Evolutionary conservation across 2,888 invertebrate genomes (phyloP), one percentile per base, ranked within the genome.

Genomic region (Chesias legatella): DNA sequence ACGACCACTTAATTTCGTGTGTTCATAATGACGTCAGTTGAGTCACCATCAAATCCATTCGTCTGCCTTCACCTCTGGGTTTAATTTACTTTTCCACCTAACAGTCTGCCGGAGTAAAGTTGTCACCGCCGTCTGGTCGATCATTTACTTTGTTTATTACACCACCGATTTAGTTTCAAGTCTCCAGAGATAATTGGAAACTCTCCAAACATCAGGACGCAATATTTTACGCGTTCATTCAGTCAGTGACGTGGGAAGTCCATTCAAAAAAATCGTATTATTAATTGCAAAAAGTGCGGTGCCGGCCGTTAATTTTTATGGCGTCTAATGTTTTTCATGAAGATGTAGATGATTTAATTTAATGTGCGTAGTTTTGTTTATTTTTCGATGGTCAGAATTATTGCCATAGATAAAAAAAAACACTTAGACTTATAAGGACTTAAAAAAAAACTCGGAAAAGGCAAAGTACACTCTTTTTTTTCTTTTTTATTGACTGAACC

Each of bases 121-220:
- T 79, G 75, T 81, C 81, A 74, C 49, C 79, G 56, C 33, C 53
- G 81, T 79, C 79, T 79, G 75, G 58, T 48, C 48, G 48, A 54
- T 53, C 67, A 70, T 79, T 70, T 67, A 53, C 48, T 44, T 63
- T 72, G 71, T 81, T 80, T 82, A 81, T 79, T 57, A 48, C 56
- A 56, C 64, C 63, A 63, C 63, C 65, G 66, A 65, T 69, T 66
- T 62, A 63, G 35, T 17, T 5, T 17, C 52, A 29, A 28, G 48
- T 55, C 49, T 57, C 46, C 50, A 43, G 39, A 26, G 17, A 33
- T 41, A 26, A 30, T 65, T 80, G 77, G 79, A 72, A 40, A 28
- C 31, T 44, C 41, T 66, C 77, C 78, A 75, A 46, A 33, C 50
- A 51, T 65, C 62, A 67, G 60, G 58, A 62, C 58, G 63, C 51